A percentile compares a stretch with the other conserved stretches of the same genome.
phyloP scores from a whole-genome alignment of 2,113 vertebrate species.

The Cepphus grylle region DNA sequence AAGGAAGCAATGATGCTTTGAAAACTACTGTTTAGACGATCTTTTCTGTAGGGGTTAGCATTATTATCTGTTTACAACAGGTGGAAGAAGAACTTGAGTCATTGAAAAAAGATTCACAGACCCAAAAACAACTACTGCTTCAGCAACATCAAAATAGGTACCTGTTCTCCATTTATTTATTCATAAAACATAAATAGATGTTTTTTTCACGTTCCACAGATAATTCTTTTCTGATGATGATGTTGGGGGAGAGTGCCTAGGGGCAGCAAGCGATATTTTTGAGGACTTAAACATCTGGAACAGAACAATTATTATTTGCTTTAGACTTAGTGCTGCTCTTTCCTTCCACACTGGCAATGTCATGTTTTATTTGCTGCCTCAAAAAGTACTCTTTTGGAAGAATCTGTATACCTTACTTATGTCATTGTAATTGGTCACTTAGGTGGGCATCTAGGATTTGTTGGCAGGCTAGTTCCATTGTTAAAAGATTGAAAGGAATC shows the following conservation, averaged over 20 bases:
- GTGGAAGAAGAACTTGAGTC: constrained; percentile 62
- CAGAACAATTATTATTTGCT: no score
- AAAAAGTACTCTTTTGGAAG: background rate
- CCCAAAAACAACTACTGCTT: constrained; percentile 53
- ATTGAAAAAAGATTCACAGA: constrained; percentile 57
- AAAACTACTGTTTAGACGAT: background rate
- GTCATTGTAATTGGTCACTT: background rate
- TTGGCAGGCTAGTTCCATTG: background rate
- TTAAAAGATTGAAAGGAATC: background rate
- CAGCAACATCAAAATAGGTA: constrained; percentile 76
- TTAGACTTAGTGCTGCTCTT: background rate
- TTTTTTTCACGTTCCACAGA: fast-evolving
- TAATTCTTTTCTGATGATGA: background rate
- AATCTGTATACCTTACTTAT: background rate
- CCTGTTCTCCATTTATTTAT: background rate
- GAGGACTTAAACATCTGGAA: no score
- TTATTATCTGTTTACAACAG: constrained; percentile 44
- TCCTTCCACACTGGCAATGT: background rate
- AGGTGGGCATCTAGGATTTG: background rate
- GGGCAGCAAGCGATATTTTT: background rate
- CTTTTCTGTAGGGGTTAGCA: background rate
- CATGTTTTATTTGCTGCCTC: background rate
- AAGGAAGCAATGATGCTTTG: background rate
- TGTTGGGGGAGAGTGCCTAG: background rate
- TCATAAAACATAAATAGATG: background rate